Percentiles rank a stretch among this genome's conserved stretches.
Evolutionary conservation across 2,113 vertebrate genomes (phyloP).

Genomic region (Tachuris rubrigastra): DNA sequence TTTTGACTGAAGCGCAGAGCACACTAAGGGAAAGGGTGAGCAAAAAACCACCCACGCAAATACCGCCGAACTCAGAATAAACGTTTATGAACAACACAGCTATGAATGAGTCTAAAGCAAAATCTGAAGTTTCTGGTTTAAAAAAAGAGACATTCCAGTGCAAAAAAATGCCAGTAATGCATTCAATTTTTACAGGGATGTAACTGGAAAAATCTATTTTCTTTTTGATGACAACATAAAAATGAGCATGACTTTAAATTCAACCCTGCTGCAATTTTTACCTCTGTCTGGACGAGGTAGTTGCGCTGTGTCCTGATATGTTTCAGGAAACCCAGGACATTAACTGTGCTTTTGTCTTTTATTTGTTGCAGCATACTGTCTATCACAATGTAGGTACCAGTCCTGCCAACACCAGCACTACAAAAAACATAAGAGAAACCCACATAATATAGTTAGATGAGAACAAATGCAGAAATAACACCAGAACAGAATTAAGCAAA

Average conservation of each 20-base stretch:
- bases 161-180: not conserved
- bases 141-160: not conserved
- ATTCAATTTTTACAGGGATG: not conserved
- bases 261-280: conserved; percentile 59
- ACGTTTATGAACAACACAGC: not conserved
- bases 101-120: not conserved
- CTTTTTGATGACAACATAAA: not conserved
- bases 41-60: not conserved
- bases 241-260: not conserved
- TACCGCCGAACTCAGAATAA: not conserved
- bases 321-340: conserved; percentile 95
- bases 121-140: not conserved
- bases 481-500: not conserved
- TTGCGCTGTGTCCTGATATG: conserved; percentile 96
- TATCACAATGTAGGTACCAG: conserved; percentile 98
- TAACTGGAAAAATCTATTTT: not conserved
- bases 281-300: conserved; percentile 99
- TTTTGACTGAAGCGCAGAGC: not conserved
- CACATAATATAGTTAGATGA: not conserved
- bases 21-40: not conserved
- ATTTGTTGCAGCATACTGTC: conserved; percentile 99
- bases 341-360: conserved; percentile 96
- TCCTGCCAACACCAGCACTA: conserved; percentile 96
- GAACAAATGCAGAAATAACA: not conserved
- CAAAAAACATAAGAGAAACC: not conserved